Evolutionary conservation across 2,113 vertebrate genomes (phyloP), one percentile per base, ranked within the genome.

Genomic region (Varanus komodoensis): DNA sequence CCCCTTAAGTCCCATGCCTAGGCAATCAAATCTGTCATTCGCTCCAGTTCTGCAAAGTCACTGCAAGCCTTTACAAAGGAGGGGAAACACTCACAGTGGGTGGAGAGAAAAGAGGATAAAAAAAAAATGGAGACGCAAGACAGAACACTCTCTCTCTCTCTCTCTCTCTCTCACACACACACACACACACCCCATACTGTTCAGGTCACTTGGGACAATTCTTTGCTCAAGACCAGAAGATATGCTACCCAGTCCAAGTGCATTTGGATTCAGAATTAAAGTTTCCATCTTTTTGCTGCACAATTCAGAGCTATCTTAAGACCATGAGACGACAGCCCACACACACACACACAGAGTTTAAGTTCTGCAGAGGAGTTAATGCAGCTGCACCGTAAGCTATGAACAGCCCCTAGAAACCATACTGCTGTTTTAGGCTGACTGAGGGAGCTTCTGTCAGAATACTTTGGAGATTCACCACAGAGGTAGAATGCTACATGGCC

Each of bases 211-310:
- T 34, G 48, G 29, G 52, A 23, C 19, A 29, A 25, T 14, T 50
- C 87, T 12, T 2, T 0, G 12, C 78, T 52, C 15, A 74, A n/a
- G 50, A 0, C 8, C 0, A 69, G 50, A 64, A 4, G 2, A 0
- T 50, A 87, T 9, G 67, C 34, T 64, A 12, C 8, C 6, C 27
- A 79, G 23, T 29, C 0, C 34, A 48, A 4, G 4, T 38, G 91
- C 23, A 44, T 11, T 64, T 50, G 27, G 52, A 73, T n/a, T 81
- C 6, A 44, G 50, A 61, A 57, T 61, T 57, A 11, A 52, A 64
- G 8, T 79, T 78, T 38, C 14, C 48, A 38, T 21, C 48, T 84
- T 32, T 12, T 0, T 73, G 6, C 34, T 17, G 32, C 38, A 6
- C 48, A 71, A 80, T 68, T 48, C 75, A 67, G 27, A 79, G 86